These are phyloP conservation scores for Echinops telfairi DNA, from an alignment of 2,113 vertebrate genomes.

Conservation along the genomic window DNA sequence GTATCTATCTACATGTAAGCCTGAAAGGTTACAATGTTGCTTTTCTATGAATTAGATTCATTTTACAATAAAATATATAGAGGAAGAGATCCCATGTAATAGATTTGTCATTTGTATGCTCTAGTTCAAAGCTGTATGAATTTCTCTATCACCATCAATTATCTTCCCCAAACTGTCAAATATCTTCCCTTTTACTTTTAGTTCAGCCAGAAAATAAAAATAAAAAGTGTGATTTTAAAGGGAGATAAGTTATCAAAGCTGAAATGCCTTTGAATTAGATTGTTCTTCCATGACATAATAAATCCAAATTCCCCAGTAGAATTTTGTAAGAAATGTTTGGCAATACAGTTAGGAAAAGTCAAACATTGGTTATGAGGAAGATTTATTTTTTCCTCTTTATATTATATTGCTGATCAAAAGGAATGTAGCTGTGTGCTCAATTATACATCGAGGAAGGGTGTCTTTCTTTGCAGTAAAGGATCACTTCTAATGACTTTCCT, in stretches of 20 bases:
- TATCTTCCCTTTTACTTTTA: slow-evolving; percentile 51
- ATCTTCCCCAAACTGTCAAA: slow-evolving; percentile 71
- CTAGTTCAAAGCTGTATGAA: slow-evolving; percentile 67
- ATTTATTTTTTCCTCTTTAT: background rate
- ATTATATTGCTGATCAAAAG: background rate
- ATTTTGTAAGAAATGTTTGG: background rate
- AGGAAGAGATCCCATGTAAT: slow-evolving; percentile 41
- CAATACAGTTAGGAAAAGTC: background rate
- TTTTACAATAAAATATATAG: slow-evolving; percentile 53
- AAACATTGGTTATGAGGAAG: background rate
- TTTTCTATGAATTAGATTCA: slow-evolving; percentile 65
- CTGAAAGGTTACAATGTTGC: background rate
- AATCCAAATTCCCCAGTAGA: slow-evolving; percentile 57
- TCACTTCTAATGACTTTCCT: background rate
- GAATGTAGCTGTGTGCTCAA: background rate
- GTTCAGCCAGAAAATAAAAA: slow-evolving; percentile 64
- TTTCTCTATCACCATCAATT: slow-evolving; percentile 70
- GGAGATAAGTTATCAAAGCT: slow-evolving; percentile 72
- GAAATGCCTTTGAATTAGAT: slow-evolving; percentile 68
- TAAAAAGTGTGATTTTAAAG: slow-evolving; percentile 66
- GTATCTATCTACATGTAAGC: slow-evolving; percentile 48
- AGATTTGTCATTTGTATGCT: slow-evolving; percentile 71
- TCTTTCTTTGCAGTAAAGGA: background rate
- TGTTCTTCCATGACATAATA: slow-evolving; percentile 55
- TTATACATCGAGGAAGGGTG: background rate